Percentiles rank a stretch among this genome's conserved stretches.
Evolutionary conservation across 2,888 invertebrate species (phyloP).

Genomic region (Phaonia tiefii): DNA sequence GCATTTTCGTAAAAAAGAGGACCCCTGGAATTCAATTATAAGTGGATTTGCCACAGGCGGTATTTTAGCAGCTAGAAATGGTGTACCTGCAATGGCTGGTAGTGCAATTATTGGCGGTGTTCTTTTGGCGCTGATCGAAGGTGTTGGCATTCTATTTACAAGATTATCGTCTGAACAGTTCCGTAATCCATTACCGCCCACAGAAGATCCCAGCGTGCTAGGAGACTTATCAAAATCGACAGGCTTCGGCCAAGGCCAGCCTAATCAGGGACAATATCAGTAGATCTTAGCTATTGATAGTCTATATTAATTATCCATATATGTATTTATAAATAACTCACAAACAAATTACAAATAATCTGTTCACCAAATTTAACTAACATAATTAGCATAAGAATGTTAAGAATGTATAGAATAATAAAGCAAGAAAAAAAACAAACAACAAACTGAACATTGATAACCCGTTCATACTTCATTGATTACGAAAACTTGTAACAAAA

Average conservation of each 20-base stretch:
- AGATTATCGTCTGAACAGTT: constrained; percentile 95
- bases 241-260: constrained; percentile 71
- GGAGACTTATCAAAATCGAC: constrained; percentile 83
- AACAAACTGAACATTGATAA: too few relatives aligned
- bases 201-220: constrained; percentile 89
- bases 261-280: constrained; percentile 77
- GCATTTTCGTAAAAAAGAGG: constrained; percentile 96
- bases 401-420: constrained; percentile 24
- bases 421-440: constrained; percentile 5
- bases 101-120: constrained; percentile 98
- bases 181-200: constrained; percentile 89
- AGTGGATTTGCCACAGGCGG: constrained; percentile 98
- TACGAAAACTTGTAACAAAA: too few relatives aligned
- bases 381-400: constrained; percentile 40
- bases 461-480: too few relatives aligned
- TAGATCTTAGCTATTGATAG: constrained; percentile 67
- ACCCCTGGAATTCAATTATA: constrained; percentile 98
- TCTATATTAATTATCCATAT: constrained; percentile 29
- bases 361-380: constrained; percentile 38
- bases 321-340: constrained; percentile 14
- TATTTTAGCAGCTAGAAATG: constrained; percentile 96
- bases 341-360: constrained; percentile 13
- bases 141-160: constrained; percentile 96
- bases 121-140: constrained; percentile 97
- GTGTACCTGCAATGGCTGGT: constrained; percentile 93